Evolutionary conservation across 2,888 invertebrate genomes (phyloP).

Genomic region (Tyria jacobaeae): DNA sequence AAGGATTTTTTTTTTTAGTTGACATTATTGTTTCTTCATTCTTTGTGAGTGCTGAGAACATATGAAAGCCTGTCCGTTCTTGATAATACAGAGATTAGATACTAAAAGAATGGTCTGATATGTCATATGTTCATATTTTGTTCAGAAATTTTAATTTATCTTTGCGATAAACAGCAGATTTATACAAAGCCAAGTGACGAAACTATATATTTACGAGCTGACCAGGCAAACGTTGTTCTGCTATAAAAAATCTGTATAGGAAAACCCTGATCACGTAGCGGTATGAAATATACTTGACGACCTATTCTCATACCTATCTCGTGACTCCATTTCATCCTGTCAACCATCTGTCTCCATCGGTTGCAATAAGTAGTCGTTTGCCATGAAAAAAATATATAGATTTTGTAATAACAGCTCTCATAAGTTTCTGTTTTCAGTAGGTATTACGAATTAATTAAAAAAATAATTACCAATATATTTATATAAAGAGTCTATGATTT

Average conservation of each 20-base stretch:
- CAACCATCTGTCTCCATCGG: too few relatives aligned
- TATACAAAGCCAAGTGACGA: too few relatives aligned
- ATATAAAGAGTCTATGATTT: background rate
- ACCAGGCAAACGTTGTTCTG: too few relatives aligned
- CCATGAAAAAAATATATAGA: too few relatives aligned
- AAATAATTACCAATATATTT: background rate
- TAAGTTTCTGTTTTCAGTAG: background rate
- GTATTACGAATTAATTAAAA: background rate
- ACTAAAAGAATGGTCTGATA: background rate
- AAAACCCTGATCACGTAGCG: too few relatives aligned
- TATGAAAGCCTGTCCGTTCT: background rate
- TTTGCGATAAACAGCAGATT: background rate
- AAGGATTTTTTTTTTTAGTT: background rate
- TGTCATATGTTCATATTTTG: background rate
- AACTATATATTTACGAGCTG: too few relatives aligned
- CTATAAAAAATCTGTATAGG: too few relatives aligned
- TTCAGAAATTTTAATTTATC: too few relatives aligned
- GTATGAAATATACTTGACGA: too few relatives aligned
- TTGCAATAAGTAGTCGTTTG: too few relatives aligned
- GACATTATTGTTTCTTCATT: background rate
- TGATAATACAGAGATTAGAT: background rate
- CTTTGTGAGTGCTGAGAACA: background rate
- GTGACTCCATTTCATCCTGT: too few relatives aligned
- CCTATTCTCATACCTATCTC: too few relatives aligned
- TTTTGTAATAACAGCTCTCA: background rate